phyloP scores from a whole-genome alignment of 2,797 vertebrate species.

The Distichodus sexfasciatus region DNA sequence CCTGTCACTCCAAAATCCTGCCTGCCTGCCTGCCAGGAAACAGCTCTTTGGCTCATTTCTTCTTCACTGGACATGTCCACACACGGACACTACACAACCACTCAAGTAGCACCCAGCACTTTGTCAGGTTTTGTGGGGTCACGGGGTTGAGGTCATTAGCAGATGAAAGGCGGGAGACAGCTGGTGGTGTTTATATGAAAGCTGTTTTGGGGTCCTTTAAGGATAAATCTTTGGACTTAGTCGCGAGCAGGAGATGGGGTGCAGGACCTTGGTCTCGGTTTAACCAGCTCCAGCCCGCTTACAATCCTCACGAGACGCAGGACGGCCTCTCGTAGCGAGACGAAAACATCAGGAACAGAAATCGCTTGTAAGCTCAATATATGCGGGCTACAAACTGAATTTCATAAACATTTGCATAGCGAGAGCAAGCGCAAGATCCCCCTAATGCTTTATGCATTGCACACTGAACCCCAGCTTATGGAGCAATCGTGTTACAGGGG shows the following conservation, averaged over 20 bases:
- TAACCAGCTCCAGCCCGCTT: background rate
- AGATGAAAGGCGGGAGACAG: conserved; percentile 7
- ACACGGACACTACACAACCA: conserved; percentile 10
- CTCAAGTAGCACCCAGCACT: background rate
- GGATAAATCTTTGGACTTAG: background rate
- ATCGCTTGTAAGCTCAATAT: conserved; percentile 13
- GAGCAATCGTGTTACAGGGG: conserved; percentile 16
- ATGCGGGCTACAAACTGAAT: background rate
- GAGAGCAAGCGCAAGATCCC: conserved; percentile 17
- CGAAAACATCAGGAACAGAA: background rate
- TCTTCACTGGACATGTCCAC: conserved; percentile 16
- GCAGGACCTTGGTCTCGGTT: background rate
- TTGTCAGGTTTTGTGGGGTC: conserved; percentile 3
- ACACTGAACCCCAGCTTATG: conserved; percentile 28
- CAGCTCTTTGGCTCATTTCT: conserved; percentile 8
- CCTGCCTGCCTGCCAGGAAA: too few species aligned
- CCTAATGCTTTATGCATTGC: conserved; percentile 16
- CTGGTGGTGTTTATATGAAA: conserved; percentile 21
- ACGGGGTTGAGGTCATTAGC: conserved; percentile 11
- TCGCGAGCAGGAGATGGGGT: background rate
- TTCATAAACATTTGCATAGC: background rate
- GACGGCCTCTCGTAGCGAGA: background rate
- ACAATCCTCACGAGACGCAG: conserved; percentile 16
- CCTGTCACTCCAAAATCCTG: too few species aligned
- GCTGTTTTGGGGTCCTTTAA: background rate